These are phyloP conservation scores for Eidolon dupreanum DNA, from an alignment of 2,797 vertebrate species.

Conservation along the genomic window DNA sequence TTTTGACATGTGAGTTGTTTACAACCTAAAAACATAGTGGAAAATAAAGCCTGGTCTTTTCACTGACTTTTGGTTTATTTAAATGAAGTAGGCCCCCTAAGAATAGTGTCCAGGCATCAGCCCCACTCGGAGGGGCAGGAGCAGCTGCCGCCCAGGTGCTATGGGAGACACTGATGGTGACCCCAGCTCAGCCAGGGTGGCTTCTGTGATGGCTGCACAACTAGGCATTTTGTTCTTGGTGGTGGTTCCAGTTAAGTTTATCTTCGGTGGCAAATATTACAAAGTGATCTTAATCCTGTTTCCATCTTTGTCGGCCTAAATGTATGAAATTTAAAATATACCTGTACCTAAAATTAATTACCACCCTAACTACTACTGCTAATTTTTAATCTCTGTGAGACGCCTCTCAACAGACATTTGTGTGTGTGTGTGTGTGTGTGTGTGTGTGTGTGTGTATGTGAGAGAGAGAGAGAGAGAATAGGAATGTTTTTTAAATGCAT, in stretches of 20 bases:
- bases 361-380: neutral
- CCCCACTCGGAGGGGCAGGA: neutral
- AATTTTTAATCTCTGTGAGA: neutral
- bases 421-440: too few relatives aligned
- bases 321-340: constrained; percentile 31
- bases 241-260: neutral
- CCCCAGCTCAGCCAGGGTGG: neutral
- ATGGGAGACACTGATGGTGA: neutral
- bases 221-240: neutral
- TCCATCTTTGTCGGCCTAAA: neutral
- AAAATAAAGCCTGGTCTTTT: constrained; percentile 6
- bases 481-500: neutral
- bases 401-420: neutral
- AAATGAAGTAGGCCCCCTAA: neutral
- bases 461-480: too few relatives aligned
- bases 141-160: rapidly evolving
- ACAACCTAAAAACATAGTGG: constrained; percentile 60
- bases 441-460: too few relatives aligned
- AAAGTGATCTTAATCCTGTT: neutral
- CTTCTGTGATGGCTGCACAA: rapidly evolving
- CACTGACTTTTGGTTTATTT: constrained; percentile 48
- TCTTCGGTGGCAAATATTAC: neutral
- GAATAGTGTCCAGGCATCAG: neutral
- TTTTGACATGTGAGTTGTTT: constrained; percentile 57
- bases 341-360: neutral